Conservation (phyloP, 2,888 invertebrate genomes). For the Bellardia bayeri region DNA sequence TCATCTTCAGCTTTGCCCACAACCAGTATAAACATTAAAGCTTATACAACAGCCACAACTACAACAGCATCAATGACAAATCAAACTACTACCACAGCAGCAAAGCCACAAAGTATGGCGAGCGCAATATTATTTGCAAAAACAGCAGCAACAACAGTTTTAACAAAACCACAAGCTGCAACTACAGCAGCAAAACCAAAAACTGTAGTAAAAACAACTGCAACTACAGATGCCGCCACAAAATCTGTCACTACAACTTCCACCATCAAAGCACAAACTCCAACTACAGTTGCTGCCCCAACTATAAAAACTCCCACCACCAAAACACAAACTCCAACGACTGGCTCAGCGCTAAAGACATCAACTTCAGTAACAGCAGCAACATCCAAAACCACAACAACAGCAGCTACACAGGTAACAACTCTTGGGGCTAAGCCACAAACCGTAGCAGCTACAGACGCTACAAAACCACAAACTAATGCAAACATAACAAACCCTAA, state of each 20-base stretch:
- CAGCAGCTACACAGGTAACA: not conserved
- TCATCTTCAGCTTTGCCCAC: slow-evolving; percentile 35
- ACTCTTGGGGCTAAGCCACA: slow-evolving; percentile 4
- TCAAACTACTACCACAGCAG: slow-evolving; percentile 8
- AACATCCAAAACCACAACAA: not conserved
- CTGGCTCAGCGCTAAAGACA: not conserved
- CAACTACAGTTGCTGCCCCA: not conserved
- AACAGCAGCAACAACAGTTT: not conserved
- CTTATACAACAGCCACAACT: slow-evolving; percentile 16
- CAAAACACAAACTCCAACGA: no score
- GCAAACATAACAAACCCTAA: not conserved
- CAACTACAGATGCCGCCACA: not conserved
- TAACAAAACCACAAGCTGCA: slow-evolving; percentile 32
- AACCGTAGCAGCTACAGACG: slow-evolving; percentile 5
- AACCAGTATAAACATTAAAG: slow-evolving; percentile 34
- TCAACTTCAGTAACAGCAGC: slow-evolving; percentile 12
- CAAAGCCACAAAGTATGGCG: not conserved
- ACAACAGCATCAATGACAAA: slow-evolving; percentile 21
- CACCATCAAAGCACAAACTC: slow-evolving; percentile 21
- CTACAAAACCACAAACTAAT: slow-evolving; percentile 24
- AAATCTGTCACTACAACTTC: slow-evolving; percentile 17
- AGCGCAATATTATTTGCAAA: not conserved
- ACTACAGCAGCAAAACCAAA: slow-evolving; percentile 69
- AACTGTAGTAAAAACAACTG: slow-evolving; percentile 16
- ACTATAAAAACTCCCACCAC: no score